Conservation (phyloP, 2,888 invertebrate species). For the Ypsolopha sequella region DNA sequence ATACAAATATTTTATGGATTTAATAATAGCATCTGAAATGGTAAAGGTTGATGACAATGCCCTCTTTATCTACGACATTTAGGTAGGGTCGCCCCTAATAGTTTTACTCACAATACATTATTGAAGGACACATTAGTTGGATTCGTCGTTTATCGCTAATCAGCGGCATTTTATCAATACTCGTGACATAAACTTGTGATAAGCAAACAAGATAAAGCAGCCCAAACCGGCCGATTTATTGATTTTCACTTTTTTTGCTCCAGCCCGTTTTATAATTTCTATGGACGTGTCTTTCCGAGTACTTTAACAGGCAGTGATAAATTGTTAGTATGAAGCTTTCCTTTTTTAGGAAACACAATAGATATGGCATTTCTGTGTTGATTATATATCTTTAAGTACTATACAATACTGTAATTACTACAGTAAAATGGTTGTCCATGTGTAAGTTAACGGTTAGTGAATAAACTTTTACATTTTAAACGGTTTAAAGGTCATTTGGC, state of each 20-base stretch:
- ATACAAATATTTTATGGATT: not conserved
- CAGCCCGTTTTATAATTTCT: conserved; percentile 3
- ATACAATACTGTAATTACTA: not conserved
- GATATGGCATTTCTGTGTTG: not conserved
- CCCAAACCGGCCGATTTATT: conserved; percentile 46
- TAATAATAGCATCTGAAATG: too few species aligned
- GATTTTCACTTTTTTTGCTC: conserved; percentile 31
- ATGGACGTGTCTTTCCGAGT: not conserved
- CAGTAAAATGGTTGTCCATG: not conserved
- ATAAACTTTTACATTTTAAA: too few species aligned
- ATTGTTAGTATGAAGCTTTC: not conserved
- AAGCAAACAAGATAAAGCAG: conserved; percentile 43
- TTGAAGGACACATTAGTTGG: conserved; percentile 17
- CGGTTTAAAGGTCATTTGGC: too few species aligned
- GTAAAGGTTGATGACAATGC: not conserved
- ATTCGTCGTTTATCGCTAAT: conserved; percentile 39
- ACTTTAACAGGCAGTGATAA: not conserved
- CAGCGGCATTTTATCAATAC: conserved; percentile 52
- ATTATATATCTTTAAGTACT: not conserved
- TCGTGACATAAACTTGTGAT: conserved; percentile 37
- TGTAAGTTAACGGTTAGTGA: not conserved
- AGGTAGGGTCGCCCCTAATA: not conserved
- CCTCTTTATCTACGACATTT: not conserved
- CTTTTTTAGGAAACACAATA: not conserved
- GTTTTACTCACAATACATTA: not conserved